Percentiles rank a stretch among this genome's conserved stretches.
These are phyloP conservation scores for Cariama cristata DNA, from an alignment of 2,113 vertebrate genomes.

Conservation along the genomic window DNA sequence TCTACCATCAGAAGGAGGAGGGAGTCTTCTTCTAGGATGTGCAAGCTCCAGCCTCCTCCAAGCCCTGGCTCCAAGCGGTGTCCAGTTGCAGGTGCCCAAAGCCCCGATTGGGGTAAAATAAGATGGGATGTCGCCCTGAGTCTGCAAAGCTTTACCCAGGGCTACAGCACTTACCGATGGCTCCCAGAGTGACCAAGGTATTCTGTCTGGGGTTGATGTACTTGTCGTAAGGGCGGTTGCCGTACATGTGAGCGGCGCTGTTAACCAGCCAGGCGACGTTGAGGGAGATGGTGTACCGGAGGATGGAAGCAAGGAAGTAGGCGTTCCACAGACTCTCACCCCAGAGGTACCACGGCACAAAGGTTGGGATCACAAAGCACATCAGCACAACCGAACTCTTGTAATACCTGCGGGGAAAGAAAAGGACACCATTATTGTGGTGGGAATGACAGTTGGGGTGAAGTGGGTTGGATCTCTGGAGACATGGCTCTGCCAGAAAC, in stretches of 20 bases:
- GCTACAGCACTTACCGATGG: conserved; percentile 75
- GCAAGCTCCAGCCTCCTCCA: neutral
- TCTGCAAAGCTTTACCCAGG: neutral
- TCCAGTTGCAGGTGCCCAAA: neutral
- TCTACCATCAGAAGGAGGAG: neutral
- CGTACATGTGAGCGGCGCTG: conserved; percentile 83
- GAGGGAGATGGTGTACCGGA: conserved; percentile 82
- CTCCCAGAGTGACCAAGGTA: conserved; percentile 75
- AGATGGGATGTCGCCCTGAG: neutral
- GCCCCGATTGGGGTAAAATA: accelerated
- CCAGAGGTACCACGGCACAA: conserved; percentile 85
- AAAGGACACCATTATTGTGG: neutral
- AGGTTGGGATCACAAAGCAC: conserved; percentile 77
- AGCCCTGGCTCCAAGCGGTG: neutral
- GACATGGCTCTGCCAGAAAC: neutral
- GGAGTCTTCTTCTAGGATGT: neutral
- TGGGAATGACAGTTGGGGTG: neutral
- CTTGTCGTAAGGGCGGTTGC: conserved; percentile 82
- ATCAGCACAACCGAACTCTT: conserved; percentile 76
- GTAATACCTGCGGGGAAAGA: conserved; percentile 64
- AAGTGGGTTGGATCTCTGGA: neutral
- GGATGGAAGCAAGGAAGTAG: conserved; percentile 82
- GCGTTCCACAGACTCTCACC: conserved; percentile 83
- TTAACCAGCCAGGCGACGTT: conserved; percentile 83
- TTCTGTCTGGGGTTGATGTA: conserved; percentile 83